A percentile compares a stretch with the other conserved stretches of the same genome.
Conservation (phyloP, 2,888 invertebrate species). For the Tetanocera ferruginea region DNA sequence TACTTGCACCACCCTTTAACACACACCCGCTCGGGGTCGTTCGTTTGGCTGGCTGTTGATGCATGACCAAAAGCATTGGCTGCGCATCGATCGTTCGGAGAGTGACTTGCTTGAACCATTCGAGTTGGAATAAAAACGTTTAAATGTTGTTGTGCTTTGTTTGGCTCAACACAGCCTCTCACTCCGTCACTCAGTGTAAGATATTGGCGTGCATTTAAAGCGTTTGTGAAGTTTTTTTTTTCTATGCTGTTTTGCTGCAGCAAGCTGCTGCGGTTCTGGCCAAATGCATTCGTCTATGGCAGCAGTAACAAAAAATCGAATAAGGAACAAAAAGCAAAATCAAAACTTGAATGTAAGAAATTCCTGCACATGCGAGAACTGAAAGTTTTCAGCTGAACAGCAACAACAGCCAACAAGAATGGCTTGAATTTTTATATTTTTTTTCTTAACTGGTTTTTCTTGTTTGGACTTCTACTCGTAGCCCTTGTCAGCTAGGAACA, state of each 20-base stretch:
- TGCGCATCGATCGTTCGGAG: background rate
- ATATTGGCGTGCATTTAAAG: no score
- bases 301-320: background rate
- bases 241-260: background rate
- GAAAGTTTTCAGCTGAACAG: background rate
- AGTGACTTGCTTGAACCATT: no score
- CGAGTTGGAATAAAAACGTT: no score
- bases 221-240: background rate
- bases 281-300: background rate
- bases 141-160: no score
- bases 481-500: conserved; percentile 17
- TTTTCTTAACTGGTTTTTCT: conserved; percentile 17
- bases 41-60: background rate
- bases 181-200: no score
- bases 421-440: background rate
- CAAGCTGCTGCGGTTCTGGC: background rate
- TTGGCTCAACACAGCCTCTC: no score
- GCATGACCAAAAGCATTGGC: background rate
- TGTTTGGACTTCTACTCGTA: background rate
- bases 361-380: conserved; percentile 9
- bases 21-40: background rate
- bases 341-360: background rate
- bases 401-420: background rate
- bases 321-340: background rate
- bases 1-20: no score